Evolutionary conservation across 2,113 vertebrate genomes (phyloP).

Genomic region (Apodemus speciosus): DNA sequence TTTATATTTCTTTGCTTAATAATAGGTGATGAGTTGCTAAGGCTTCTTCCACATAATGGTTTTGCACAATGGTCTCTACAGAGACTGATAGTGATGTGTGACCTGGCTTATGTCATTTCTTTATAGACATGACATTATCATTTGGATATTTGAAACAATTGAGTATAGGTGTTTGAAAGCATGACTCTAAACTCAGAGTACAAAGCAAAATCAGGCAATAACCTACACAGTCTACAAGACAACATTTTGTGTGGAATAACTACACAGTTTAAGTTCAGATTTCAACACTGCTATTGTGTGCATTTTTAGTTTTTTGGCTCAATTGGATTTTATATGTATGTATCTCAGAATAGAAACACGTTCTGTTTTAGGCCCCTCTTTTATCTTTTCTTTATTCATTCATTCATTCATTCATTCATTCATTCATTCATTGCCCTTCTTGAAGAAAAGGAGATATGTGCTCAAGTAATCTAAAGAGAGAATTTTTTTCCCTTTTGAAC

Average conservation of each 20-base stretch:
- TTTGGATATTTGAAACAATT: background rate
- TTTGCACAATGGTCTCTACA: background rate
- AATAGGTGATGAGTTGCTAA: background rate
- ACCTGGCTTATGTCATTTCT: background rate
- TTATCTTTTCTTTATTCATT: background rate
- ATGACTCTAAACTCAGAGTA: background rate
- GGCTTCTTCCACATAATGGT: background rate
- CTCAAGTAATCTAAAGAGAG: background rate
- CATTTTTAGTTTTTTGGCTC: background rate
- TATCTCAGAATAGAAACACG: background rate
- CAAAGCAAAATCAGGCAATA: background rate
- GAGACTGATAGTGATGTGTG: background rate
- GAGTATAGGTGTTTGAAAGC: background rate
- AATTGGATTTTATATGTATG: background rate
- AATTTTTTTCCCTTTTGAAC: too few relatives aligned
- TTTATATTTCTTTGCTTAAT: background rate
- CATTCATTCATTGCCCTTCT: background rate
- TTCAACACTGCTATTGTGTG: background rate
- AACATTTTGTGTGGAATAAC: rapidly evolving
- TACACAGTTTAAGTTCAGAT: background rate
- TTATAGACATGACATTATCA: background rate
- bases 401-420: background rate
- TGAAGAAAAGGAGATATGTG: background rate
- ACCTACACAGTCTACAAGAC: background rate
- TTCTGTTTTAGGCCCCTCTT: background rate